Evolutionary conservation across 2,888 invertebrate species (phyloP).

Genomic region (Netelia melanura): DNA sequence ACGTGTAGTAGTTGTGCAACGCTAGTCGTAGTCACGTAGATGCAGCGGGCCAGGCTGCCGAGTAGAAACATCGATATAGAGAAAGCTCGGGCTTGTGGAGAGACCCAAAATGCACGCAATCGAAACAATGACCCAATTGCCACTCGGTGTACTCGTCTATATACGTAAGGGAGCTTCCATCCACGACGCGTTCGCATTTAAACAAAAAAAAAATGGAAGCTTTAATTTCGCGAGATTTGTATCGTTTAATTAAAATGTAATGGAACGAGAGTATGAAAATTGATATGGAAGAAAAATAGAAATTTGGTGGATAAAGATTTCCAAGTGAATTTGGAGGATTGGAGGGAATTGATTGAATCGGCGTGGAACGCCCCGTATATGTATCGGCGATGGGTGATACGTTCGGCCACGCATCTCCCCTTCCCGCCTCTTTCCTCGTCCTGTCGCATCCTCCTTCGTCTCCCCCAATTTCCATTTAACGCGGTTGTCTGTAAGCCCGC

Average conservation of each 20-base stretch:
- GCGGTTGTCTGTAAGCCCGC: slow-evolving; percentile 77
- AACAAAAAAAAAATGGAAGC: background rate
- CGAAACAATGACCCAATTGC: slow-evolving; percentile 81
- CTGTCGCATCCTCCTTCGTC: slow-evolving; percentile 53
- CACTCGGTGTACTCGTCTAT: slow-evolving; percentile 56
- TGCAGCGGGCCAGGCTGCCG: slow-evolving; percentile 2
- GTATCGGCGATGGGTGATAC: background rate
- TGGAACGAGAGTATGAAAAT: no score
- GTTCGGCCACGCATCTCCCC: slow-evolving; percentile 18
- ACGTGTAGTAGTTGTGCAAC: slow-evolving; percentile 19
- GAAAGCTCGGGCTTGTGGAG: slow-evolving; percentile 6
- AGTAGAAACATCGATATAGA: slow-evolving; percentile 24
- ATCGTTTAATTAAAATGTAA: no score
- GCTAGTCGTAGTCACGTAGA: slow-evolving; percentile 29
- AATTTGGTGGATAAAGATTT: background rate
- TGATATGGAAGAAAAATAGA: no score
- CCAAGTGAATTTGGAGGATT: background rate
- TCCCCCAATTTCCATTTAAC: slow-evolving; percentile 81
- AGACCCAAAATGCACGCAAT: slow-evolving; percentile 69
- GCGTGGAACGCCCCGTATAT: background rate
- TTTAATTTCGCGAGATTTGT: background rate
- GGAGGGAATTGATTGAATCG: background rate
- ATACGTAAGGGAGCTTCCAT: background rate
- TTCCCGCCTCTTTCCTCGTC: slow-evolving; percentile 16
- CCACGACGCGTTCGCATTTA: no score